Evolutionary conservation across 2,113 vertebrate species (phyloP), one percentile per base, ranked within the genome.

Genomic region (Neolamprologus longior): DNA sequence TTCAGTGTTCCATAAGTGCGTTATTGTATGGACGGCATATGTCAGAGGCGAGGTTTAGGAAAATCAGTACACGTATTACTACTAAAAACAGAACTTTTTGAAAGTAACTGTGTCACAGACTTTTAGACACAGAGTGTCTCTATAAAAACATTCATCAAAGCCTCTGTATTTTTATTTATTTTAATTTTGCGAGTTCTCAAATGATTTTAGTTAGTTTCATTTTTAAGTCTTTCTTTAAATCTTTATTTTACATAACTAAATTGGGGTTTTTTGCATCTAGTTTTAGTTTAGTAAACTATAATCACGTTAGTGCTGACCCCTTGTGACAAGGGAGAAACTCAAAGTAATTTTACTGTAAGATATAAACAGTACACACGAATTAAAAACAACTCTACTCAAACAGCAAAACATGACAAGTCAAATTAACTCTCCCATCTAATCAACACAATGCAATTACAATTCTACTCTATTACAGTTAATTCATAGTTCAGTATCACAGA

Each of bases 201-300:
- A 68, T 24, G 7, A 40, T 68, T 68, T 40, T 13, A 5, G 19
- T 68, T 40, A 21, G 35, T 68, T 40, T 40, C 35, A 68, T 66
- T 66, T 66, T 66, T 37, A 37, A 37, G 61, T 66, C 33, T 37
- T 68, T 13, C 19, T 68, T 68, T 66, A 35, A 37, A 37, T 37
- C 33, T 37, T 68, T 37, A 68, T 21, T 68, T 37, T 37, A 68
- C 33, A 68, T 37, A 37, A 37, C 19, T 21, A 37, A 68, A 37
- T 37, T 37, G 10, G 61, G 1, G 0, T 0, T 1, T 2, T 21
- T 63, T 37, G 61, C 19, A 66, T 37, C 35, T 14, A 40, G 63
- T 21, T 68, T 68, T 68, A 21, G 19, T 68, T 68, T 68, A 68
- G 33, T 68, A 21, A 40, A 68, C 61, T 66, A 66, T 12, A 66